Percentiles rank a stretch among this genome's conserved stretches.
Evolutionary conservation across 2,113 vertebrate species (phyloP).

Genomic region (Heterotilapia buettikoferi): DNA sequence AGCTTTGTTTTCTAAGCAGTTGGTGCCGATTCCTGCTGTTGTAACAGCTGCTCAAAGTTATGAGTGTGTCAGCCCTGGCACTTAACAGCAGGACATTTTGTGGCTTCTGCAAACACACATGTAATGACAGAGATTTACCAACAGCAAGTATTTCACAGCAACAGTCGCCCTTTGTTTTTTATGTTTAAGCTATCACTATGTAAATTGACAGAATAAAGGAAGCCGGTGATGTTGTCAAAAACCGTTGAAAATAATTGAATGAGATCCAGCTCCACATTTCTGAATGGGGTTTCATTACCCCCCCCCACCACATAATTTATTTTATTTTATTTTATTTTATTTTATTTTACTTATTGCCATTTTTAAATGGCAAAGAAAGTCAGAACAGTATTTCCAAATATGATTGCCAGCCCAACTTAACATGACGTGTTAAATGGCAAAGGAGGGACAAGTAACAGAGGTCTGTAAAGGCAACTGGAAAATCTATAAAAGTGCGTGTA

Average conservation of each 20-base stretch:
- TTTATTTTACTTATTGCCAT: not conserved
- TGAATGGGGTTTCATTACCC: not conserved
- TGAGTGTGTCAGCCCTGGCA: not conserved
- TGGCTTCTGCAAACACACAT: not conserved
- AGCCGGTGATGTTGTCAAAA: not conserved
- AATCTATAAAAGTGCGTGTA: not conserved
- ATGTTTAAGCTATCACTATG: not conserved
- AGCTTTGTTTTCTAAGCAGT: not conserved
- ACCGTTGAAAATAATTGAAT: not conserved
- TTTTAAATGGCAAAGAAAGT: not conserved
- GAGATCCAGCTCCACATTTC: not conserved
- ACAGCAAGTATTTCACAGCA: not conserved
- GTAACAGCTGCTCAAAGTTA: constrained; percentile 8
- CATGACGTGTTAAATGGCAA: not conserved
- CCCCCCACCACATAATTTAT: not conserved
- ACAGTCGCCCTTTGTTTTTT: not conserved
- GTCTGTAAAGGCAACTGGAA: not conserved
- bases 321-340: not conserved
- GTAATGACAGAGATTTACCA: not conserved
- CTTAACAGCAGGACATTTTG: not conserved
- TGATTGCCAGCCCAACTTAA: not conserved
- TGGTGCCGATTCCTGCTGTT: constrained; percentile 21
- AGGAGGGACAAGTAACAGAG: not conserved
- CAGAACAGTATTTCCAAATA: not conserved
- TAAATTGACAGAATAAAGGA: not conserved